Conservation (phyloP, 2,888 invertebrate genomes). For the Nebria brevicollis region DNA sequence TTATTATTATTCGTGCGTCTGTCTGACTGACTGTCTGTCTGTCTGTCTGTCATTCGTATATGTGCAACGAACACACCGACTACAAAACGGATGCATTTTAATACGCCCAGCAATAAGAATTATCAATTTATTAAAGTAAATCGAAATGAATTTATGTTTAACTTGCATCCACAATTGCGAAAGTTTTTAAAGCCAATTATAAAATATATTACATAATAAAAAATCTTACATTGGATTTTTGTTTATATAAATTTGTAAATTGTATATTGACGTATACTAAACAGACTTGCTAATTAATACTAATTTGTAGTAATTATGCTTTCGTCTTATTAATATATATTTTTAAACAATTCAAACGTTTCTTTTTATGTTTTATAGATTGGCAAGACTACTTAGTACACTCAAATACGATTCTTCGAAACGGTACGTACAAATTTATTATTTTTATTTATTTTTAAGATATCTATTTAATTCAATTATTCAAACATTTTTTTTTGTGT, state of each 20-base stretch:
- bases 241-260: not conserved
- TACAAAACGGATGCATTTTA: not conserved
- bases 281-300: slow-evolving; percentile 21
- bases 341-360: slow-evolving; percentile 18
- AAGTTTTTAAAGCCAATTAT: too few relatives aligned
- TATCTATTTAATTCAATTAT: too few relatives aligned
- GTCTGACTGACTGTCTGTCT: slow-evolving; percentile 52
- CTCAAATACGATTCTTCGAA: slow-evolving; percentile 43
- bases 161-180: too few relatives aligned
- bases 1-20: slow-evolving; percentile 55
- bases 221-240: not conserved
- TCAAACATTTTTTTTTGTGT: too few relatives aligned
- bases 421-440: slow-evolving; percentile 31
- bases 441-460: not conserved
- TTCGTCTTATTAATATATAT: slow-evolving; percentile 2
- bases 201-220: not conserved
- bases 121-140: not conserved
- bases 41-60: slow-evolving; percentile 11
- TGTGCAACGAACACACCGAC: not conserved
- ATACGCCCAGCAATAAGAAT: not conserved
- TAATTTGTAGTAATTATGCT: slow-evolving; percentile 5
- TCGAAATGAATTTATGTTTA: too few relatives aligned
- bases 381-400: slow-evolving; percentile 46
- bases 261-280: slow-evolving; percentile 7
- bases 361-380: slow-evolving; percentile 40